Conservation (phyloP, 2,797 vertebrate species). For the Sebastes matsubarae region DNA sequence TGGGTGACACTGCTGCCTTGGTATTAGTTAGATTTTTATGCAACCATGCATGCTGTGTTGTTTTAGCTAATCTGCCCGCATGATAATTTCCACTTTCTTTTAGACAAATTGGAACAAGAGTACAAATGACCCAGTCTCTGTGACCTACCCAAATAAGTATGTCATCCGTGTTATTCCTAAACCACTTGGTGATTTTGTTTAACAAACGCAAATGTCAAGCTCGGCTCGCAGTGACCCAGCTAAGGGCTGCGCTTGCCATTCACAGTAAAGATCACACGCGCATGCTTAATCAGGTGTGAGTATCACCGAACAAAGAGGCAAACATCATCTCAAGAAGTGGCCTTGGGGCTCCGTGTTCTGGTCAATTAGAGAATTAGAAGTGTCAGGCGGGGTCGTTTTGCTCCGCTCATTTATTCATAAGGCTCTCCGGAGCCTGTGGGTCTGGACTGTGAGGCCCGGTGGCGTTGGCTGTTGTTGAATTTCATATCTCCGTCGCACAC, state of each 20-base stretch:
- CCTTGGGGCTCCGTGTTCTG: slow-evolving; percentile 44
- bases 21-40: neutral
- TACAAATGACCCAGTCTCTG: neutral
- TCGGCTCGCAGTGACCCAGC: slow-evolving; percentile 27
- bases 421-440: slow-evolving; percentile 13
- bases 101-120: neutral
- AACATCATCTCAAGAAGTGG: slow-evolving; percentile 45
- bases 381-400: slow-evolving; percentile 43
- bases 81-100: neutral
- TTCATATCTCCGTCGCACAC: slow-evolving; percentile 12
- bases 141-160: slow-evolving; percentile 20
- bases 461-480: slow-evolving; percentile 24
- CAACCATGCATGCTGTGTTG: neutral
- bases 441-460: neutral
- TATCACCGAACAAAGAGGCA: slow-evolving; percentile 45
- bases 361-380: slow-evolving; percentile 68
- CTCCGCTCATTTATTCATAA: slow-evolving; percentile 51
- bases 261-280: slow-evolving; percentile 49
- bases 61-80: neutral
- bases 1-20: neutral
- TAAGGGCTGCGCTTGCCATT: slow-evolving; percentile 38
- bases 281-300: slow-evolving; percentile 66
- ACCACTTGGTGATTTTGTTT: slow-evolving; percentile 40
- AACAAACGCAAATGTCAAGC: slow-evolving; percentile 65
- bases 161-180: slow-evolving; percentile 8